These are phyloP conservation scores for Megaceryle maxima DNA, from an alignment of 2,113 vertebrate genomes.

Conservation along the genomic window DNA sequence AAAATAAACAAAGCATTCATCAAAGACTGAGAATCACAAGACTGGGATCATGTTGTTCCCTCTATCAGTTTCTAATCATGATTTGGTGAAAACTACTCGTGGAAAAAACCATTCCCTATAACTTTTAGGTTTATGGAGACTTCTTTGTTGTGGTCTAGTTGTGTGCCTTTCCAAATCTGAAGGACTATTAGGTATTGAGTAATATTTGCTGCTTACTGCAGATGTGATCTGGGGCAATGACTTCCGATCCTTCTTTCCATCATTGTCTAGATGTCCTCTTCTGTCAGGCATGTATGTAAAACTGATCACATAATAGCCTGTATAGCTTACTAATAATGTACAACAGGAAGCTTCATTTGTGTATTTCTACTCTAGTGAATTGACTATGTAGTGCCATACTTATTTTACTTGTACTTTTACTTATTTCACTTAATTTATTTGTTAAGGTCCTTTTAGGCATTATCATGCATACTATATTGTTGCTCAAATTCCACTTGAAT, in stretches of 20 bases:
- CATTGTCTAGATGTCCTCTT: not conserved
- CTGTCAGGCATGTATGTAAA: not conserved
- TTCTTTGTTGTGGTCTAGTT: not conserved
- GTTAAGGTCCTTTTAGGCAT: not conserved
- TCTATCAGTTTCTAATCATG: not conserved
- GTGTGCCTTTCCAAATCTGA: not conserved
- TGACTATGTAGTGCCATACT: not conserved
- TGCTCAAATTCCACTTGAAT: not conserved
- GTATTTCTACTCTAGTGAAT: not conserved
- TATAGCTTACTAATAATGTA: not conserved
- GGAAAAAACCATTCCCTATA: not conserved
- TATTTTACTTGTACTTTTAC: not conserved
- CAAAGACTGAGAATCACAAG: not conserved
- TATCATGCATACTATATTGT: not conserved
- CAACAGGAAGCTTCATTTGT: not conserved
- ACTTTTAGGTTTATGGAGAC: not conserved
- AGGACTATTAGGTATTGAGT: not conserved
- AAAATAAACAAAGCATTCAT: not conserved
- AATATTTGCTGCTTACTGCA: not conserved
- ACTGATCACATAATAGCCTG: not conserved
- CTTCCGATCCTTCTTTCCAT: not conserved
- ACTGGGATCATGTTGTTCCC: fast-evolving
- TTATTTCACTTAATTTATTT: not conserved
- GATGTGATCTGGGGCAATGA: not conserved
- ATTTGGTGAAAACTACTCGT: not conserved